phyloP scores from a whole-genome alignment of 2,797 vertebrate genomes.

The Sebastes minor region DNA sequence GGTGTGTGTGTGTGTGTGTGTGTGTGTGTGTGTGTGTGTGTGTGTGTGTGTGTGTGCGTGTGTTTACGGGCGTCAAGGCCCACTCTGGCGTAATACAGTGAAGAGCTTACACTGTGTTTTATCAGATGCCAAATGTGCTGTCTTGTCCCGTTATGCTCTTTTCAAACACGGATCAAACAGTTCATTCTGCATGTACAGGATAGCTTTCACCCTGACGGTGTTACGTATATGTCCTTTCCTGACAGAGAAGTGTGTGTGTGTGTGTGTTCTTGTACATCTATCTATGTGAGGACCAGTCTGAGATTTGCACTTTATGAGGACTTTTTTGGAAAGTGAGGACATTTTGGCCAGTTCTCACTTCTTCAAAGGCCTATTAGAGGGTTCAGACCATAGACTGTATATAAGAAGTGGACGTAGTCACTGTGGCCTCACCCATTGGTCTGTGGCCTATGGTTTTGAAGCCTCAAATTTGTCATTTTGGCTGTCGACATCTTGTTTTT shows the following conservation, averaged over 20 bases:
- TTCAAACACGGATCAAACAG: conserved; percentile 31
- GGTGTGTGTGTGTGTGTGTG: background rate
- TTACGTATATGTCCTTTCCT: background rate
- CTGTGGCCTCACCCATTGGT: too few species aligned
- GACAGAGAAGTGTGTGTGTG: background rate
- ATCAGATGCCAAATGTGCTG: conserved; percentile 54
- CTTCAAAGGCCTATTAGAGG: background rate
- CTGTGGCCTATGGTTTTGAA: too few species aligned
- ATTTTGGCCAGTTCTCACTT: background rate
- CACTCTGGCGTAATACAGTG: conserved; percentile 26
- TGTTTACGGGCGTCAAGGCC: conserved; percentile 5
- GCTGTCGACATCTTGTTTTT: too few species aligned
- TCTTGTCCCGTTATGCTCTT: conserved; percentile 31
- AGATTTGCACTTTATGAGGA: background rate
- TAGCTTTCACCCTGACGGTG: background rate
- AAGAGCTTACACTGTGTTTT: conserved; percentile 45
- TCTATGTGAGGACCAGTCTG: background rate
- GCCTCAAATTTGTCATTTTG: too few species aligned
- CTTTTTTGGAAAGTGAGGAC: background rate
- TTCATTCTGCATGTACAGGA: conserved; percentile 11
- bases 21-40: conserved; percentile 2
- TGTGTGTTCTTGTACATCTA: background rate
- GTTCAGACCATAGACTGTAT: background rate
- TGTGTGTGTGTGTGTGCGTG: background rate
- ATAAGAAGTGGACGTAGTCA: too few species aligned